Base-by-base conservation (phyloP, 1,140 invertebrate species). In the Drosophila sp. region DNA sequence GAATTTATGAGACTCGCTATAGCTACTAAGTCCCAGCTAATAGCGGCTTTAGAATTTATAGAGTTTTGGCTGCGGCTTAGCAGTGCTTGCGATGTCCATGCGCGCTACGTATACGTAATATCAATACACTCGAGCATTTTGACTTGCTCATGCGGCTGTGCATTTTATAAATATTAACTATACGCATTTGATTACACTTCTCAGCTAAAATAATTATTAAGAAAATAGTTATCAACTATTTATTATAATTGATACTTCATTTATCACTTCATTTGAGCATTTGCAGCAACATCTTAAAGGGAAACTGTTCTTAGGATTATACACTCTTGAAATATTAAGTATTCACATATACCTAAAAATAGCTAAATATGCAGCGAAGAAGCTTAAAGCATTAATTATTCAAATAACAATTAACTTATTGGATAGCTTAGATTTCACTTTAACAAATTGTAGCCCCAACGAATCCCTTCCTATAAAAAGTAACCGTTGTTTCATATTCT, bases 31-130 rank as follows among this genome's bases (percentile, higher is more conserved):
- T 77, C 81, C 29, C 48, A 58, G 76, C 82, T 87, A 87, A 89
- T 89, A 79, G 83, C 82, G 72, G 83, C 83, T 89, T 87, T 87
- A 82, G 75, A 87, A 87, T 89, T 89, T 89, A 87, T 82, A 83
- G 79, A 87, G 76, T 79, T 87, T 72, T 32, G 16, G 58, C 65
- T 69, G 73, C 51, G 72, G 81, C 71, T 86, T 78, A 78, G 45
- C 41, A 87, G 69, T 84, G 81, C 80, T 72, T 74, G 53, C 56
- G 57, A 63, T 51, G 54, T 34, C 62, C 63, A 16, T 25, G 29
- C 61, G 11, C 41, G n/a, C 16, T 38, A 29, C 56, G 74, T 70
- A 75, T 72, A 53, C 82, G 56, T 73, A 73, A 89, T 76, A 76
- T 82, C 67, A 61, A 82, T 84, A 66, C 48, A 57, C 34, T 13